Percentiles rank a stretch among this genome's conserved stretches.
phyloP scores from a whole-genome alignment of 2,888 invertebrate species.

The Mythimna pallens region DNA sequence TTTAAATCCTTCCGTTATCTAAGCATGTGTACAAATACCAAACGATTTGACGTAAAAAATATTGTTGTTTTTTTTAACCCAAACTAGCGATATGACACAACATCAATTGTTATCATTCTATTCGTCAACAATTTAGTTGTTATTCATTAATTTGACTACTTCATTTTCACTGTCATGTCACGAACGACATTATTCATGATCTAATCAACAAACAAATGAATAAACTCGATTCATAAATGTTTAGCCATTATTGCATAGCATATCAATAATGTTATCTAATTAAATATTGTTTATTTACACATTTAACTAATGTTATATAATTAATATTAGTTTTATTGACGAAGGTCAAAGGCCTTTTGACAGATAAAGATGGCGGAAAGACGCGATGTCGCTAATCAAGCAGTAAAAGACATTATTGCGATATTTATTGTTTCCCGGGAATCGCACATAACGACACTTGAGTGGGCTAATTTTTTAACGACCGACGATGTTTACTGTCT shows the following conservation, averaged over 20 bases:
- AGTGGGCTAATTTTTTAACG: conserved; percentile 48
- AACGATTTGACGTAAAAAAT: neutral
- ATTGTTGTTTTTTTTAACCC: conserved; percentile 25
- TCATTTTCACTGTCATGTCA: conserved; percentile 5
- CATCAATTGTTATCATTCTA: conserved; percentile 23
- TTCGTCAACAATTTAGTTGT: conserved; percentile 22
- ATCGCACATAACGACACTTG: conserved; percentile 33
- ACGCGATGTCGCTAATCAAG: conserved; percentile 34
- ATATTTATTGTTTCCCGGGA: conserved; percentile 60
- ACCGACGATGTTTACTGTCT: conserved; percentile 32
- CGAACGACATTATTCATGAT: conserved; percentile 3
- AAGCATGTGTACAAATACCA: conserved; percentile 25
- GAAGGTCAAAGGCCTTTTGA: conserved; percentile 57
- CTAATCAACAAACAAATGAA: conserved; percentile 11
- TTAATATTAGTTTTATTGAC: conserved; percentile 25
- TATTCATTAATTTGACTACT: conserved; percentile 1
- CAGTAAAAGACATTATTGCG: conserved; percentile 38
- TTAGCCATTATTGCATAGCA: conserved; percentile 25
- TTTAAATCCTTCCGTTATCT: conserved; percentile 11
- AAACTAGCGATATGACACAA: conserved; percentile 18
- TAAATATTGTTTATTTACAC: conserved; percentile 21
- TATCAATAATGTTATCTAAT: conserved; percentile 19
- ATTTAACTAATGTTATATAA: conserved; percentile 26
- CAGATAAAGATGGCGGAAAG: conserved; percentile 49
- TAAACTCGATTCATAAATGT: conserved; percentile 17